A percentile compares a stretch with the other conserved stretches of the same genome.
Evolutionary conservation across 2,797 vertebrate species (phyloP).

Genomic region (Acrossocheilus wenchowensis): DNA sequence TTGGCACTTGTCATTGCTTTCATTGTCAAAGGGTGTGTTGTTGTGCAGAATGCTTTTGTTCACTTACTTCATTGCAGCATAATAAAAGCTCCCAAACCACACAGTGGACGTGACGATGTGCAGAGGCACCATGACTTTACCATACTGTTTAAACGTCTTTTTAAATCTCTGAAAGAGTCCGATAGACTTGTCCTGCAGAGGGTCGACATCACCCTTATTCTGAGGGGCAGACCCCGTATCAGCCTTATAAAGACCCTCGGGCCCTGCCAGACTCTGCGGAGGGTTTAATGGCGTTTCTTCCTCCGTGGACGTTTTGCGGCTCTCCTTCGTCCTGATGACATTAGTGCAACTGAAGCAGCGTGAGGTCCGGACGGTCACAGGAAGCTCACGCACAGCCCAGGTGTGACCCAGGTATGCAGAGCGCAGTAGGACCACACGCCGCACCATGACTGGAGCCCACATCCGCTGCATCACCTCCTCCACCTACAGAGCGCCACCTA

Average conservation of each 20-base stretch:
- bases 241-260: conserved; percentile 23
- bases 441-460: conserved; percentile 33
- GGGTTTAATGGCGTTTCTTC: conserved; percentile 30
- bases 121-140: conserved; percentile 96
- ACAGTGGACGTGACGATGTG: conserved; percentile 90
- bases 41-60: neutral
- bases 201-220: conserved; percentile 80
- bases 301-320: conserved; percentile 20
- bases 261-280: conserved; percentile 42
- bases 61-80: conserved; percentile 96
- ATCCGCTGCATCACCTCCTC: conserved; percentile 48
- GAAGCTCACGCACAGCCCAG: conserved; percentile 8
- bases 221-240: neutral
- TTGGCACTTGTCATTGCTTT: neutral
- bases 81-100: conserved; percentile 97
- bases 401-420: conserved; percentile 24
- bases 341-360: conserved; percentile 53
- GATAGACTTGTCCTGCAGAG: conserved; percentile 93
- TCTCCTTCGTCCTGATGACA: conserved; percentile 1
- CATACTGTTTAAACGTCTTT: conserved; percentile 95
- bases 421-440: conserved; percentile 43
- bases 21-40: neutral
- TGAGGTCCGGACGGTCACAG: neutral
- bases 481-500: conserved; percentile 20
- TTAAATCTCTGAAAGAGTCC: conserved; percentile 93